phyloP scores from a whole-genome alignment of 2,113 vertebrate genomes.

The Orientallactaga bullata region DNA sequence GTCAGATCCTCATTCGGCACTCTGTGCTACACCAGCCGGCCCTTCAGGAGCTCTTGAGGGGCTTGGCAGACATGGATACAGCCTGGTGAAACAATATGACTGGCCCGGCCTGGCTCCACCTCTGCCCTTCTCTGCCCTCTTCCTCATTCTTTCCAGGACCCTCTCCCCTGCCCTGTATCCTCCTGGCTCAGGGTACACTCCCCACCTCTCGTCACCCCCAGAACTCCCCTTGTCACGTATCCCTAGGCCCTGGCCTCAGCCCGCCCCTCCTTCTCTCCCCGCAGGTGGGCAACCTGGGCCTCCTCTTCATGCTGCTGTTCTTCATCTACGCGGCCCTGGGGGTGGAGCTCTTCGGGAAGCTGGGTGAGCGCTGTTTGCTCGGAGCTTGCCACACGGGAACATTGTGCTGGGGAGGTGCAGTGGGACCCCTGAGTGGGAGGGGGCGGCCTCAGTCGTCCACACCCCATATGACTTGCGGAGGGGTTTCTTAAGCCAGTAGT shows the following conservation, averaged over 20 bases:
- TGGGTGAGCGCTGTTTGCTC: conserved; percentile 88
- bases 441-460: background rate
- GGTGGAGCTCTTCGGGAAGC: conserved; percentile 98
- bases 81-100: background rate
- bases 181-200: too few species aligned
- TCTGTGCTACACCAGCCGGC: background rate
- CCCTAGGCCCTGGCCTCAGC: background rate
- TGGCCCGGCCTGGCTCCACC: background rate
- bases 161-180: background rate
- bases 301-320: conserved; percentile 99
- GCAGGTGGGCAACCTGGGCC: conserved; percentile 98
- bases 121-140: background rate
- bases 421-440: background rate
- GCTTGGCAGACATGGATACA: rapidly evolving
- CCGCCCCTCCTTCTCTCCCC: conserved; percentile 72
- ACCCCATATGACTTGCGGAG: rapidly evolving
- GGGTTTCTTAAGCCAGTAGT: background rate
- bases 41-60: background rate
- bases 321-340: conserved; percentile 99
- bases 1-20: rapidly evolving
- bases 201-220: too few species aligned
- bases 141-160: background rate
- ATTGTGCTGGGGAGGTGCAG: background rate
- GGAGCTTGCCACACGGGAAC: background rate
- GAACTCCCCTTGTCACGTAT: conserved; percentile 16